phyloP scores from a whole-genome alignment of 2,113 vertebrate species.

The Cyprichromis sp. region DNA sequence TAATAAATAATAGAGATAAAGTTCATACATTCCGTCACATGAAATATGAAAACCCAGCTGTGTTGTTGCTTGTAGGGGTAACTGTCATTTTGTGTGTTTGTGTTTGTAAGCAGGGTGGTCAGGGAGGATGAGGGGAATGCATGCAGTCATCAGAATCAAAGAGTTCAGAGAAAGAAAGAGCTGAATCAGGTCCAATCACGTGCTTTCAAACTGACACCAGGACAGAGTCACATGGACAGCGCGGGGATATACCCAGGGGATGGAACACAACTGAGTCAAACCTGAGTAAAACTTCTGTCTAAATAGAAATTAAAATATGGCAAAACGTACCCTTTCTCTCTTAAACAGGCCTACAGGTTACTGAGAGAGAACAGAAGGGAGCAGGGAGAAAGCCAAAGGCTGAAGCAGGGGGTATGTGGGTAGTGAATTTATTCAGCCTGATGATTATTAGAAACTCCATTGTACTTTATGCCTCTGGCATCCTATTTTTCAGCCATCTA shows the following conservation, averaged over 20 bases:
- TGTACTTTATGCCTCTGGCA: constrained; percentile 33
- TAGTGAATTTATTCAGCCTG: constrained; percentile 36
- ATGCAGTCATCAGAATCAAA: constrained; percentile 67
- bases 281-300: not conserved
- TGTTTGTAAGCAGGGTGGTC: constrained; percentile 21
- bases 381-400: not conserved
- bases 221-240: constrained; percentile 8
- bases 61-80: not conserved
- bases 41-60: not conserved
- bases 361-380: not conserved
- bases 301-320: not conserved
- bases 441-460: constrained; percentile 45
- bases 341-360: not conserved
- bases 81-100: constrained; percentile 23
- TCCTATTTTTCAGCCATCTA: constrained; percentile 23
- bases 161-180: constrained; percentile 57
- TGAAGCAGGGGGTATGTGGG: constrained; percentile 1
- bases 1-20: not conserved
- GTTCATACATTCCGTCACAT: not conserved
- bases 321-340: not conserved
- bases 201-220: constrained; percentile 40
- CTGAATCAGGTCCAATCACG: constrained; percentile 70
- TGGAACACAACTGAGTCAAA: not conserved
- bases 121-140: constrained; percentile 55
- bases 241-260: not conserved